These are phyloP conservation scores for Copidosoma floridanum DNA, from an alignment of 1,140 invertebrate species.

Conservation along the genomic window DNA sequence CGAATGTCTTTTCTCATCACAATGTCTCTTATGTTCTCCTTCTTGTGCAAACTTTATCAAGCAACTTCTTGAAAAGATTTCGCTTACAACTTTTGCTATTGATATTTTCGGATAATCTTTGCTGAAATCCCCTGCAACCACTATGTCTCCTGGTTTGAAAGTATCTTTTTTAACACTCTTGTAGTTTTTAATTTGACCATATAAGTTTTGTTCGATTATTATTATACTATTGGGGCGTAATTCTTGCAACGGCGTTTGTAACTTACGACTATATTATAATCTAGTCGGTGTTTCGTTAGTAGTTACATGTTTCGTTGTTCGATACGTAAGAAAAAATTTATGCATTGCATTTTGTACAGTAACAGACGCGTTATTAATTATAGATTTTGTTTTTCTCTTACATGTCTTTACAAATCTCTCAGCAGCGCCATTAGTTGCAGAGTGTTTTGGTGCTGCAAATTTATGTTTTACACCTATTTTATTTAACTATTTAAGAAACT, in stretches of 20 bases:
- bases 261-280: conserved; percentile 11
- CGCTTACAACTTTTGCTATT: background rate
- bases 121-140: conserved; percentile 6
- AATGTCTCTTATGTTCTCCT: conserved; percentile 1
- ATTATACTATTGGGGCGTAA: conserved; percentile 15
- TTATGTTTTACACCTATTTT: conserved; percentile 31
- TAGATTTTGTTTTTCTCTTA: conserved; percentile 4
- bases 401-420: conserved; percentile 36
- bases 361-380: conserved; percentile 15
- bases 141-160: background rate
- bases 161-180: background rate
- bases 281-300: conserved; percentile 9
- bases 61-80: conserved; percentile 1
- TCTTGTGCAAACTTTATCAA: background rate
- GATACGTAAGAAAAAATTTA: conserved; percentile 12
- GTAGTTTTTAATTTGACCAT: conserved; percentile 9
- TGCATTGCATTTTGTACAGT: conserved; percentile 8
- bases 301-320: conserved; percentile 11
- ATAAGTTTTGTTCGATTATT: conserved; percentile 12
- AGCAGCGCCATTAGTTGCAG: conserved; percentile 38
- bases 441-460: conserved; percentile 35
- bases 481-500: conserved; percentile 33
- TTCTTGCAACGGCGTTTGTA: conserved; percentile 15
- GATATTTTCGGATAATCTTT: conserved; percentile 7
- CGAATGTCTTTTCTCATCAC: background rate